Evolutionary conservation across 2,888 invertebrate species (phyloP).

Genomic region (Lamproptera curius): DNA sequence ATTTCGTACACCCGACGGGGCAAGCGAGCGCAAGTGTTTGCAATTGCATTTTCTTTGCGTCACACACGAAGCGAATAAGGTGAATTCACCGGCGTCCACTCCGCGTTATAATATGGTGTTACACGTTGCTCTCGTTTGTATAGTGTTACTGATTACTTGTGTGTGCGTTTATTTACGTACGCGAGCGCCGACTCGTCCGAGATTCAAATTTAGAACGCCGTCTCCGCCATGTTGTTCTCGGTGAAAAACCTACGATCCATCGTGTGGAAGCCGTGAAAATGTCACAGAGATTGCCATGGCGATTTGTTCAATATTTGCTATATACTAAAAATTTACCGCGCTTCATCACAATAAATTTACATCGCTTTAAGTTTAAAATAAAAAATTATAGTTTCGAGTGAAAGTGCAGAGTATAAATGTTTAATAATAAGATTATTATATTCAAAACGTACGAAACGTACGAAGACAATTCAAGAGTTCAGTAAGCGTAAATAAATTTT

Average conservation of each 20-base stretch:
- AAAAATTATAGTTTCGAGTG: too few relatives aligned
- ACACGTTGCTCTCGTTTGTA: slow-evolving; percentile 60
- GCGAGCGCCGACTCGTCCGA: slow-evolving; percentile 78
- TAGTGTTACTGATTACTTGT: slow-evolving; percentile 74
- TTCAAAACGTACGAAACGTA: neutral
- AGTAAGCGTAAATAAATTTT: slow-evolving; percentile 51
- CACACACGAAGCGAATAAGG: slow-evolving; percentile 26
- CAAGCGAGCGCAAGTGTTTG: slow-evolving; percentile 28
- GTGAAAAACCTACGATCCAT: slow-evolving; percentile 74
- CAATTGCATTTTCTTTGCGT: slow-evolving; percentile 24
- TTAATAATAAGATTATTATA: neutral
- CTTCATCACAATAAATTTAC: neutral
- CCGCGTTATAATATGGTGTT: slow-evolving; percentile 40
- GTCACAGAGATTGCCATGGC: slow-evolving; percentile 40
- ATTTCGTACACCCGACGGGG: slow-evolving; percentile 23
- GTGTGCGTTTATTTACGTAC: slow-evolving; percentile 79
- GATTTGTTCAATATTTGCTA: slow-evolving; percentile 2
- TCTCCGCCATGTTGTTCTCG: slow-evolving; percentile 76
- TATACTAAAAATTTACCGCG: slow-evolving; percentile 1
- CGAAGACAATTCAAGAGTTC: slow-evolving; percentile 31
- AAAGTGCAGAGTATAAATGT: too few relatives aligned
- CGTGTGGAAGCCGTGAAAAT: slow-evolving; percentile 54
- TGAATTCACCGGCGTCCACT: slow-evolving; percentile 36
- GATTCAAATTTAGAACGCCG: slow-evolving; percentile 77
- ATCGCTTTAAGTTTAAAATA: neutral